phyloP scores from a whole-genome alignment of 2,797 vertebrate genomes.

The Furcifer pardalis region DNA sequence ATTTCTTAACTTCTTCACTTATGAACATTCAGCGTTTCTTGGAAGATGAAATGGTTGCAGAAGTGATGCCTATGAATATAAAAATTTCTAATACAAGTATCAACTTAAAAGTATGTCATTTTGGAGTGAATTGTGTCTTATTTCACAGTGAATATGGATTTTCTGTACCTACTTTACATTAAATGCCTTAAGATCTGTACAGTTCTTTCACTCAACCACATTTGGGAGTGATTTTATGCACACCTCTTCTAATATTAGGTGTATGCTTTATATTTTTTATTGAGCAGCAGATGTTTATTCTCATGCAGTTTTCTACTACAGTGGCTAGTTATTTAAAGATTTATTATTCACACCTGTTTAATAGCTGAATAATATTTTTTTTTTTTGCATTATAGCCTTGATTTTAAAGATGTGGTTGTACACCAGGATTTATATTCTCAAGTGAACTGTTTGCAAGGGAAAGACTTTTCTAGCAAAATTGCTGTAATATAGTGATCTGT shows the following conservation, averaged over 20 bases:
- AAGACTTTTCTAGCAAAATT: not conserved
- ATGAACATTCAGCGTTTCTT: constrained; percentile 91
- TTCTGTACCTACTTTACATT: constrained; percentile 44
- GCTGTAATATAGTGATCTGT: not conserved
- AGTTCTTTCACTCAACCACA: not conserved
- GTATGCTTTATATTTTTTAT: not conserved
- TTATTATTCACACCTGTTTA: not conserved
- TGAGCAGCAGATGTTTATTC: not conserved
- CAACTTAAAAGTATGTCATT: constrained; percentile 87
- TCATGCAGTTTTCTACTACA: not conserved
- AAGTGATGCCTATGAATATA: constrained; percentile 97
- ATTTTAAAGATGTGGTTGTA: not conserved
- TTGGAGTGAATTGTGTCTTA: constrained; percentile 44
- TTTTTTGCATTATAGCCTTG: not conserved
- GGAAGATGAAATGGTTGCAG: constrained; percentile 88
- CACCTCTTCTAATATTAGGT: not conserved
- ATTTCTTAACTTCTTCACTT: constrained; percentile 91
- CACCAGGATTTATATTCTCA: not conserved
- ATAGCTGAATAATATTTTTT: not conserved
- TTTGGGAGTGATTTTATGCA: constrained; percentile 19
- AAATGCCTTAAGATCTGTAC: not conserved
- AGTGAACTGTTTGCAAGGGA: not conserved
- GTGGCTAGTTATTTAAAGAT: too few relatives aligned
- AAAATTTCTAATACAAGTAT: constrained; percentile 87
- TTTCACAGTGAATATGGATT: constrained; percentile 23